Percentiles rank a stretch among this genome's conserved stretches.
Conservation (phyloP, 2,797 vertebrate species). For the Sylvia borin region DNA sequence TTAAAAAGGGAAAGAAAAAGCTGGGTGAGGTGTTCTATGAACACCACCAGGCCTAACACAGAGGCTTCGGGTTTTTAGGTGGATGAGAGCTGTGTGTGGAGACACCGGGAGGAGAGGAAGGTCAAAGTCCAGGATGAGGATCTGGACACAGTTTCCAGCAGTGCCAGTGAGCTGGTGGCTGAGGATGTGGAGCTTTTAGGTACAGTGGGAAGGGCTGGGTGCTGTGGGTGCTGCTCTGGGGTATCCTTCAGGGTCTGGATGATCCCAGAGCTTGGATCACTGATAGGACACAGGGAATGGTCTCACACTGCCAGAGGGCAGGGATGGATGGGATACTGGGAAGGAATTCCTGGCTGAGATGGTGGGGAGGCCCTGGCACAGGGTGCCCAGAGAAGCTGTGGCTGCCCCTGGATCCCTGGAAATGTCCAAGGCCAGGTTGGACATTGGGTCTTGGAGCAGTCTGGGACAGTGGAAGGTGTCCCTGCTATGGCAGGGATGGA, state of each 20-base stretch:
- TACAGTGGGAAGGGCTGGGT: constrained; percentile 46
- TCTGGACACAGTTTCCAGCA: constrained; percentile 82
- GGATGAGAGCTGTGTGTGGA: constrained; percentile 90
- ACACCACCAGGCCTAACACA: not conserved
- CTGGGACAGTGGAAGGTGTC: not conserved
- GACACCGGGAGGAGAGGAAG: constrained; percentile 91
- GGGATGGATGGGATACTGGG: accelerated
- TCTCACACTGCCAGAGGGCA: not conserved
- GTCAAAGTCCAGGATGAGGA: constrained; percentile 91
- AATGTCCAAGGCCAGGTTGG: not conserved
- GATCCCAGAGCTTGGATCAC: not conserved
- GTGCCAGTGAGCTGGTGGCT: constrained; percentile 80
- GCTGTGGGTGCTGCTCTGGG: not conserved
- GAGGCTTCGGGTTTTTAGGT: constrained; percentile 77
- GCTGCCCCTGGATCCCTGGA: not conserved
- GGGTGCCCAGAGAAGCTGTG: not conserved
- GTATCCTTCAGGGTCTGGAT: not conserved
- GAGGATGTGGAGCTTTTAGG: constrained; percentile 90
- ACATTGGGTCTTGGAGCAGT: accelerated
- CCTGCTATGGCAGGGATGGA: not conserved
- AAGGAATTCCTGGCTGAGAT: not conserved
- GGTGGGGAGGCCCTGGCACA: not conserved
- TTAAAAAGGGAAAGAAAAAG: not conserved
- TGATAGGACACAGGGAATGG: not conserved
- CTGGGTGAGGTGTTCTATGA: not conserved